These are phyloP conservation scores for Aplodontia rufa DNA, from an alignment of 2,113 vertebrate genomes.

Conservation along the genomic window DNA sequence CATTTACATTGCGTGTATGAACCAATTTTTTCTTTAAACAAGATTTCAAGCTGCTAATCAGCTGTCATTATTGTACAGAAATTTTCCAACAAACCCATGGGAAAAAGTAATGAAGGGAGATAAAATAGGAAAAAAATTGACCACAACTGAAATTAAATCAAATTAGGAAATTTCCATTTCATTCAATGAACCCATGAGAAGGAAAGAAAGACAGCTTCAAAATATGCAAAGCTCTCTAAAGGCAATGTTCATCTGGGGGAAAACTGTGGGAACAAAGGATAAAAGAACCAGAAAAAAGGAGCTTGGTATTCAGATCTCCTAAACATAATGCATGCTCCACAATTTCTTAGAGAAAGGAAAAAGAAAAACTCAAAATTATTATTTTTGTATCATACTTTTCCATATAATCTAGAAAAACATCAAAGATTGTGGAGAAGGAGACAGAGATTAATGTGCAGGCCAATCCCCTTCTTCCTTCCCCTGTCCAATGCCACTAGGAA, in stretches of 20 bases:
- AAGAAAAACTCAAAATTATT: not conserved
- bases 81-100: not conserved
- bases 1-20: not conserved
- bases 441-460: not conserved
- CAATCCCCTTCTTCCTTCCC: not conserved
- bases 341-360: not conserved
- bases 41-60: constrained; percentile 9
- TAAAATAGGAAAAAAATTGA: constrained; percentile 12
- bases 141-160: not conserved
- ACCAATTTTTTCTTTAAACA: constrained; percentile 28
- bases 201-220: not conserved
- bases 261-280: not conserved
- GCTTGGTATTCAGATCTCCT: not conserved
- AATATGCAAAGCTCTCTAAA: not conserved
- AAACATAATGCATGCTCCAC: not conserved
- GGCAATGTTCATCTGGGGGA: not conserved
- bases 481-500: not conserved
- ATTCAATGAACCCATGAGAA: not conserved
- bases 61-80: not conserved
- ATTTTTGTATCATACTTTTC: not conserved
- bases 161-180: not conserved
- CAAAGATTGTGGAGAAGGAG: not conserved
- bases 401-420: not conserved
- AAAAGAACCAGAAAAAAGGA: not conserved
- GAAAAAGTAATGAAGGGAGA: not conserved